Percentiles rank a stretch among this genome's conserved stretches.
phyloP scores from a whole-genome alignment of 1,140 invertebrate species.

The Orius insidiosus region DNA sequence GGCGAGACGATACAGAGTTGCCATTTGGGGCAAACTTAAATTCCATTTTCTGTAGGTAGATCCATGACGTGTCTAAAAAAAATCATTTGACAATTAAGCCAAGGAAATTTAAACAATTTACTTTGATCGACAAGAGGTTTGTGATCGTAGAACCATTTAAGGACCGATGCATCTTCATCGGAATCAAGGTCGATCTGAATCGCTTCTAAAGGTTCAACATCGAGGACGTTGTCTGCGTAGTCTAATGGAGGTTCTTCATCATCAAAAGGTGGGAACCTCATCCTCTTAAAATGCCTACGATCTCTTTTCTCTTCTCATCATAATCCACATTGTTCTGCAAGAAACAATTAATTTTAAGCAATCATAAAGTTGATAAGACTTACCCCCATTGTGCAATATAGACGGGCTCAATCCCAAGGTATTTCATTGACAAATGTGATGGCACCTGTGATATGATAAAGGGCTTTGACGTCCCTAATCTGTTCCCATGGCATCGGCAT shows the following conservation, averaged over 20 bases:
- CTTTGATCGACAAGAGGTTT: conserved; percentile 73
- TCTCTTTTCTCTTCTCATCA: conserved; percentile 98
- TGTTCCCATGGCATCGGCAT: conserved; percentile 99
- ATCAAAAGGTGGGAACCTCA: conserved; percentile 99
- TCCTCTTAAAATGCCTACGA: conserved; percentile 95
- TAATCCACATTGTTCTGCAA: conserved; percentile 96
- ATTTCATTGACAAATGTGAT: conserved; percentile 99
- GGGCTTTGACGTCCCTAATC: conserved; percentile 91
- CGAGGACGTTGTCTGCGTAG: conserved; percentile 97
- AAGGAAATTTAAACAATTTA: conserved; percentile 6
- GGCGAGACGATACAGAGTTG: conserved; percentile 88
- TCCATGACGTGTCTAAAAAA: conserved; percentile 68
- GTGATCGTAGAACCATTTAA: conserved; percentile 97
- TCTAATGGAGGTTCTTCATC: conserved; percentile 99
- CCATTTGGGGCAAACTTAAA: conserved; percentile 87
- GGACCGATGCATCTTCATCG: conserved; percentile 84
- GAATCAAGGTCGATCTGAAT: conserved; percentile 97
- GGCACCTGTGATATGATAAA: conserved; percentile 98
- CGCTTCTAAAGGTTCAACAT: conserved; percentile 96
- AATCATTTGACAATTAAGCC: conserved; percentile 1
- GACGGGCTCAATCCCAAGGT: conserved; percentile 97
- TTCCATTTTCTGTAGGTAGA: conserved; percentile 94
- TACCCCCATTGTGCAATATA: conserved; percentile 99
- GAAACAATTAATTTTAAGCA: conserved; percentile 5
- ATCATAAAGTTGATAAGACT: conserved; percentile 21